phyloP scores from a whole-genome alignment of 2,797 vertebrate genomes.

The Xyrichtys novacula region DNA sequence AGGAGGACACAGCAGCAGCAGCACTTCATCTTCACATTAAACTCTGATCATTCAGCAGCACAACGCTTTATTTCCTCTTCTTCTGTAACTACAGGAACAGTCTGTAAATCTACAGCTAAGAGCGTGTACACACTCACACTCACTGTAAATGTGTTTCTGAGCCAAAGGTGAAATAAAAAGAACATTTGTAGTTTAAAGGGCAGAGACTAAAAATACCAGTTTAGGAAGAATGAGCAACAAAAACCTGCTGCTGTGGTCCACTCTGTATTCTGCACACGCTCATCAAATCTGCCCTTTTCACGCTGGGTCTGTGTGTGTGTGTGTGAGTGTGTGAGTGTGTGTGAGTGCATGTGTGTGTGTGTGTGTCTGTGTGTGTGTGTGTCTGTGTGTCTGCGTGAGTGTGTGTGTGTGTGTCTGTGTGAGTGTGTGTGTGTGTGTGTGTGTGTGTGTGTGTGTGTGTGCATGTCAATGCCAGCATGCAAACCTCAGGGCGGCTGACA shows the following conservation, averaged over 20 bases:
- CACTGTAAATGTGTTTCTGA: constrained; percentile 8
- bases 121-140: neutral
- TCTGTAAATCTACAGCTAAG: constrained; percentile 10
- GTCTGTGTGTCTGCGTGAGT: too few relatives aligned
- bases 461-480: constrained; percentile 2
- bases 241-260: neutral
- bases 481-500: too few relatives aligned
- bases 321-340: neutral
- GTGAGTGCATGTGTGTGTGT: neutral
- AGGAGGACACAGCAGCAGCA: too few relatives aligned
- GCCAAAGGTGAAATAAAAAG: constrained; percentile 1
- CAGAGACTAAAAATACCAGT: neutral
- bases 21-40: constrained; percentile 24
- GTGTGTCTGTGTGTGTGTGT: neutral
- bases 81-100: constrained; percentile 3
- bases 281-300: constrained; percentile 7
- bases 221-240: constrained; percentile 2
- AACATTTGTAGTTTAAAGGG: neutral
- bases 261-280: neutral
- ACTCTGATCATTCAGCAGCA: constrained; percentile 16
- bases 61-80: neutral
- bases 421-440: neutral
- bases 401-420: neutral
- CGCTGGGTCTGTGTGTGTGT: neutral
- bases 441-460: too few relatives aligned